These are phyloP conservation scores for Lobophora halterata DNA, from an alignment of 2,888 invertebrate species.

Conservation along the genomic window DNA sequence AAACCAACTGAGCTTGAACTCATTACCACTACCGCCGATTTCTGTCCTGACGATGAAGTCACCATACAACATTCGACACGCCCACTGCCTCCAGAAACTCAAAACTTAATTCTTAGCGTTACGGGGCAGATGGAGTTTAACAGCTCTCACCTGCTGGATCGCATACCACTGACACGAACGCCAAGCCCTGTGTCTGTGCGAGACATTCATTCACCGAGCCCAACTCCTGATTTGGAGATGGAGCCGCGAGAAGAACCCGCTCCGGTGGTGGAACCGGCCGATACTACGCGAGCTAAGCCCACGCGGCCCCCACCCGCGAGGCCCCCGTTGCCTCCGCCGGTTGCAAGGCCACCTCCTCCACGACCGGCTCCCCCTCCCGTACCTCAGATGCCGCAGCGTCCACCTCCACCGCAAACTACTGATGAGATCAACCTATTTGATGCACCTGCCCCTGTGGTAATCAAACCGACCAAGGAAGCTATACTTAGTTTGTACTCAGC, in stretches of 20 bases:
- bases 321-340: constrained; percentile 52
- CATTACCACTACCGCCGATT: constrained; percentile 51
- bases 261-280: constrained; percentile 33
- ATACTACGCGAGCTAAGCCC: constrained; percentile 39
- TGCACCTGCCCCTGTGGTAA: constrained; percentile 72
- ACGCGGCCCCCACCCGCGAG: constrained; percentile 54
- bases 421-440: constrained; percentile 81
- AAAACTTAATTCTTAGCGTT: constrained; percentile 91
- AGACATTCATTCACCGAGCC: constrained; percentile 91
- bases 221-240: constrained; percentile 80
- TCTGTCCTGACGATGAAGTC: constrained; percentile 39
- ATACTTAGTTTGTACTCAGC: constrained; percentile 81
- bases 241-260: constrained; percentile 34
- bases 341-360: constrained; percentile 71
- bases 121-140: constrained; percentile 94
- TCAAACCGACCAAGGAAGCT: constrained; percentile 80
- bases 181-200: constrained; percentile 93
- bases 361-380: constrained; percentile 73
- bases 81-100: constrained; percentile 88
- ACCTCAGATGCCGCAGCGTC: constrained; percentile 48
- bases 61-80: constrained; percentile 66
- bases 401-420: constrained; percentile 38
- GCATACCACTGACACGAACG: constrained; percentile 91
- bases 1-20: constrained; percentile 70
- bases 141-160: constrained; percentile 90